Base-by-base conservation (phyloP, 2,888 invertebrate genomes). In the Hipparchia sbordonii region DNA sequence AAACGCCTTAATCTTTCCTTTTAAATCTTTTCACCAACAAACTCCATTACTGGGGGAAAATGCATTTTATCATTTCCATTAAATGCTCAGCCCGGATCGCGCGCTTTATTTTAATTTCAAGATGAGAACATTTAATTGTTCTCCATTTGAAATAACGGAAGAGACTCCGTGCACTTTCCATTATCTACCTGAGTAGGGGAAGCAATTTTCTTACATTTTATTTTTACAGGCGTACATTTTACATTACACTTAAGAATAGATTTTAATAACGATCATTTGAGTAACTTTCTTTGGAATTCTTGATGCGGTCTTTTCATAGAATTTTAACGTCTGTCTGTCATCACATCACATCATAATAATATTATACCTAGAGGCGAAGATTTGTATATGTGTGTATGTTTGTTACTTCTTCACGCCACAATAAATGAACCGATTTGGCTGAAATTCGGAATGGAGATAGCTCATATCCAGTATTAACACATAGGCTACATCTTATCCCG, bases 71-170 rank as follows among this genome's bases (percentile, higher is more conserved):
- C 65, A 65, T 65, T 65, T 65, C 65, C 65, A 65, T 52, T 65
- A 65, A 65, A 52, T 2, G 51, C 52, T 65, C 65, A 33, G 51
- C 51, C 9, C 52, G 51, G 65, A 51, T 51, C 65, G 48, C 60
- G 63, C 65, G 51, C 75, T 76, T 76, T 73, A 75, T 74, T 72
- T 77, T 74, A 76, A 77, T 77, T 72, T 67, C 75, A 75, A 69
- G 72, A 75, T 69, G 72, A 71, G 74, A 72, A 61, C 65, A 66
- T 72, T 65, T 75, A 72, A 75, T 72, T 72, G 73, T 73, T 69
- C 67, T 56, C 61, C 70, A 61, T 74, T 71, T 72, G 56, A 69
- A 71, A 71, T 74, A 71, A 73, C 54, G 60, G 48, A 59, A 71
- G 59, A 59, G 57, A 59, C 63, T 66, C 54, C 63, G 65, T 67